Evolutionary conservation across 2,113 vertebrate genomes (phyloP).

Genomic region (Panthera leo): DNA sequence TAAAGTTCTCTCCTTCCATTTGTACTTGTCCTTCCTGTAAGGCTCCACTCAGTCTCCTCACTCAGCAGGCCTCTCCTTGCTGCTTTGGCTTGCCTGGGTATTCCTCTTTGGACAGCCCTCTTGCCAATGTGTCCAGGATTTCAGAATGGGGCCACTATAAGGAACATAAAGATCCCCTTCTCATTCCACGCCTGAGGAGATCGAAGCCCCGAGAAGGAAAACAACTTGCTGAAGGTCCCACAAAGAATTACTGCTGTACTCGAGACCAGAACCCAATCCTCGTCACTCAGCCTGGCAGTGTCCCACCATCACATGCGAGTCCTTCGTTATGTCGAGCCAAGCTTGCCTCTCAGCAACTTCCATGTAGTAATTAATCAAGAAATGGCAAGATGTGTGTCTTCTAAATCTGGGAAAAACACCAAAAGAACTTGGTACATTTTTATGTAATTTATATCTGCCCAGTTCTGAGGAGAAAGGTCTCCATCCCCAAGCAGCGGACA

Average conservation of each 20-base stretch:
- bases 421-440: conserved; percentile 50
- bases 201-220: neutral
- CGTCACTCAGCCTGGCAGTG: neutral
- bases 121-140: neutral
- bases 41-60: neutral
- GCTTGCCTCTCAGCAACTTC: conserved; percentile 36
- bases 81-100: neutral
- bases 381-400: conserved; percentile 72
- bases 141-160: neutral
- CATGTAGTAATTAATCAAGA: conserved; percentile 63
- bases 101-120: neutral
- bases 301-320: neutral
- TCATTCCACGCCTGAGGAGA: neutral
- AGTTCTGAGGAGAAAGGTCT: conserved; percentile 55
- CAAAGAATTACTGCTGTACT: neutral
- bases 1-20: neutral
- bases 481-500: neutral
- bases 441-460: conserved; percentile 49
- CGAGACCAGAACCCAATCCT: neutral
- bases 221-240: neutral
- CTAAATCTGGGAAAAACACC: conserved; percentile 65
- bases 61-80: neutral
- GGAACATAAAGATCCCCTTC: neutral
- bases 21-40: neutral
- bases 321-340: neutral